Base-by-base conservation (phyloP, 1,140 invertebrate species). In the Nomia melanderi region DNA sequence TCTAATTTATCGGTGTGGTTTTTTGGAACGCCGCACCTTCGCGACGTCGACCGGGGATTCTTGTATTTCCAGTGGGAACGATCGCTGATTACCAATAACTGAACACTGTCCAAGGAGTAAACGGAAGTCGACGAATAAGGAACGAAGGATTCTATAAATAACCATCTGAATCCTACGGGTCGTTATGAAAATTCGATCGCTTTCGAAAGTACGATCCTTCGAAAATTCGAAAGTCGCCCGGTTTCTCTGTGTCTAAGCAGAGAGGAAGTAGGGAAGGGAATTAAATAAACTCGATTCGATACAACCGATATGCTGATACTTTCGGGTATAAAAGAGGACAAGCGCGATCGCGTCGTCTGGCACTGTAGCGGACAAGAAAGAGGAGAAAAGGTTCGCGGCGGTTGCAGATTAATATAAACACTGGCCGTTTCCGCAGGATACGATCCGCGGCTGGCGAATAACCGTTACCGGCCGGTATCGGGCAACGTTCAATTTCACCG, bases 391-490 rank as follows among this genome's bases (percentile, higher is more conserved):
- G 77, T 69, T 77, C 66, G 84, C 78, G 75, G 77, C 67, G 47
- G 72, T 83, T 74, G 65, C 60, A 79, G 82, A 59, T 84, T 84
- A 83, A 88, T 87, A 88, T n/a, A 71, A 83, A 67, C 75, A 73
- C 77, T 67, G 64, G 77, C 56, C 81, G 74, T 88, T 89, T 89
- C 88, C 87, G 88, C 84, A 88, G 88, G 86, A 88, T 88, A 81
- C 79, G 83, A 85, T 82, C 81, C 70, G 80, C 80, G 69, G 64
- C 80, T 71, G 66, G 66, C 60, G 73, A 82, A 74, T 79, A 82
- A 88, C 86, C 81, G 86, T 88, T 87, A 88, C 69, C 56, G 75
- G 53, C 56, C 47, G 56, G 79, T 69, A 81, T 77, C 71, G 71
- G 29, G 63, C 50, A 83, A 86, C 81, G 77, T 82, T 80, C 84